Percentiles rank a stretch among this genome's conserved stretches.
phyloP scores from a whole-genome alignment of 2,113 vertebrate species.

The Chaetura pelagica region DNA sequence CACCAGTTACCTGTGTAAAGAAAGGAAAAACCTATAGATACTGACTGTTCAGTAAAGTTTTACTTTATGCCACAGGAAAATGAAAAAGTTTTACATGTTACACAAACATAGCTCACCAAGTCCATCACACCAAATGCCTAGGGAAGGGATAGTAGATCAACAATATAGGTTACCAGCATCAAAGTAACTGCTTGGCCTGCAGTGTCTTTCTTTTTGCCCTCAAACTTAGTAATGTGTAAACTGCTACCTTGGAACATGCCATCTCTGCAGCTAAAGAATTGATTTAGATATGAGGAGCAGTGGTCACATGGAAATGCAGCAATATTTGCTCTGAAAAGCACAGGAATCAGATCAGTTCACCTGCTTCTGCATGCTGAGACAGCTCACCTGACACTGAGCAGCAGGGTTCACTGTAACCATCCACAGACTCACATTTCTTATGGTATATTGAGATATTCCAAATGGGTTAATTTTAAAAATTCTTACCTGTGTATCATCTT shows the following conservation, averaged over 20 bases:
- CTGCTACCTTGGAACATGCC: not conserved
- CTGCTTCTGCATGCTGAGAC: rapidly evolving
- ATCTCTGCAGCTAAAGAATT: not conserved
- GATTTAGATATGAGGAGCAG: not conserved
- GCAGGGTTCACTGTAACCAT: not conserved
- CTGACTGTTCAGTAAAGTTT: not conserved
- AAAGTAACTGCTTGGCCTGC: not conserved
- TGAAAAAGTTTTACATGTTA: not conserved
- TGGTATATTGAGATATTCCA: not conserved
- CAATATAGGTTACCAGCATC: not conserved
- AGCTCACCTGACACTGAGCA: not conserved
- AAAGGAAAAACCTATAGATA: not conserved
- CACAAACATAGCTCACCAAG: not conserved
- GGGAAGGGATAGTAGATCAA: not conserved
- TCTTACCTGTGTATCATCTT: not conserved
- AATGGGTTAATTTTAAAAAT: not conserved
- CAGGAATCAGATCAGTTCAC: not conserved
- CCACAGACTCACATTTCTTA: not conserved
- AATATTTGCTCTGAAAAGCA: not conserved
- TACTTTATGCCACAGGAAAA: not conserved
- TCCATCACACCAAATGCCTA: not conserved
- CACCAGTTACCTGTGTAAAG: not conserved
- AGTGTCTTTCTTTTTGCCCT: not conserved
- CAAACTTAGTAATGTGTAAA: not conserved
- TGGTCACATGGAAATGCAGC: not conserved